Conservation (phyloP, 1,140 invertebrate species). For the Drosophila parabipectinata region DNA sequence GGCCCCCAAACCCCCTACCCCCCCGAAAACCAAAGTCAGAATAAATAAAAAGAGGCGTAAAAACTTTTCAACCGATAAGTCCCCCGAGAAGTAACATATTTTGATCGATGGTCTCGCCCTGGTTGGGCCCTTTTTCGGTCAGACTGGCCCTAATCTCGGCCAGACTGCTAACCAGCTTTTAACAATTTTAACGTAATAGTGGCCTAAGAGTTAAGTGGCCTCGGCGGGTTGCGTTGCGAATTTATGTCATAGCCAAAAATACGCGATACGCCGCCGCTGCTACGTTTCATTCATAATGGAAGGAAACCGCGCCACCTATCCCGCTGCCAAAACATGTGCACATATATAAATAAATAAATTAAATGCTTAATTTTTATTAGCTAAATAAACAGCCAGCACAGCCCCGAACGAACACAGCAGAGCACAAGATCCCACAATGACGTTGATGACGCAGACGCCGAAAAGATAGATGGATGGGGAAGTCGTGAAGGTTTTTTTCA, state of each 20-base stretch:
- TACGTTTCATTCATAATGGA: conserved; percentile 74
- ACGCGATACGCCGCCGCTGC: conserved; percentile 20
- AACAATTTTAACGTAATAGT: conserved; percentile 35
- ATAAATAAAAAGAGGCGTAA: conserved; percentile 72
- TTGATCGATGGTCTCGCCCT: conserved; percentile 35
- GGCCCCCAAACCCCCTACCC: conserved; percentile 4
- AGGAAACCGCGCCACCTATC: conserved; percentile 11
- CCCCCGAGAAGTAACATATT: conserved; percentile 49
- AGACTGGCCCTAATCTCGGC: background rate
- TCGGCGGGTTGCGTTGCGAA: conserved; percentile 19
- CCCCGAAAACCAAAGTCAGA: conserved; percentile 7
- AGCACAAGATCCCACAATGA: conserved; percentile 53
- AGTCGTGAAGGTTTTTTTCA: conserved; percentile 33
- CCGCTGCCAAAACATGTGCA: conserved; percentile 38
- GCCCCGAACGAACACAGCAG: background rate
- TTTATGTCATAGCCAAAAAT: conserved; percentile 81
- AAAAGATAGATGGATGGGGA: conserved; percentile 34
- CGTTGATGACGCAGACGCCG: conserved; percentile 66
- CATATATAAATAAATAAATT: conserved; percentile 71
- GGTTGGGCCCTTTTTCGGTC: background rate
- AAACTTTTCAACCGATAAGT: conserved; percentile 59
- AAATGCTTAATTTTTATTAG: conserved; percentile 79
- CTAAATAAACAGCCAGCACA: conserved; percentile 61
- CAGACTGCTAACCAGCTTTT: conserved; percentile 19
- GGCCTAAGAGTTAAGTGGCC: conserved; percentile 26